Conservation (phyloP, 2,797 vertebrate species). For the Microchirus variegatus region DNA sequence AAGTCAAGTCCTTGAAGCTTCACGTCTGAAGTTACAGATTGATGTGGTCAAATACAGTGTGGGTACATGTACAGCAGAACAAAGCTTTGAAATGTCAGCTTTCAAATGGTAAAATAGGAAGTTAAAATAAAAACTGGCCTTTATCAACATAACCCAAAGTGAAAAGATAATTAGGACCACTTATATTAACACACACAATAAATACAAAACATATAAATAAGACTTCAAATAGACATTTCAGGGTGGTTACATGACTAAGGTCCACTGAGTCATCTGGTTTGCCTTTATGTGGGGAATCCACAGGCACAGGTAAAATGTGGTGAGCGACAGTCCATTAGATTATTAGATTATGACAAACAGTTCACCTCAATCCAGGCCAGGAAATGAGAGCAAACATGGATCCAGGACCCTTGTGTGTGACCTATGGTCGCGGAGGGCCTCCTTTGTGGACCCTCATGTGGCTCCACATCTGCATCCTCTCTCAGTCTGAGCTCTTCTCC, state of each 20-base stretch:
- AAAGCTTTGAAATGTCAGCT: slow-evolving; percentile 49
- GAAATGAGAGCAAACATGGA: slow-evolving; percentile 31
- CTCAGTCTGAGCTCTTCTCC: not conserved
- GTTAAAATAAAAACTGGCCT: slow-evolving; percentile 35
- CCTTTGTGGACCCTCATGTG: slow-evolving; percentile 70
- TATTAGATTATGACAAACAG: slow-evolving; percentile 24
- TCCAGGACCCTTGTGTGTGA: slow-evolving; percentile 53
- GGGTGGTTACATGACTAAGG: slow-evolving; percentile 66
- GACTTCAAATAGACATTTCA: slow-evolving; percentile 68
- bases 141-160: slow-evolving; percentile 19
- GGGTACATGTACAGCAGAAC: slow-evolving; percentile 54
- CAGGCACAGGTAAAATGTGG: slow-evolving; percentile 55
- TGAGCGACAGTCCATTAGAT: slow-evolving; percentile 59
- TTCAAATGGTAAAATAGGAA: too few species aligned
- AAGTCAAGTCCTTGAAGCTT: slow-evolving; percentile 23
- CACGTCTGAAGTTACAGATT: slow-evolving; percentile 25
- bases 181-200: slow-evolving; percentile 61
- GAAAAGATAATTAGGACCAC: slow-evolving; percentile 11
- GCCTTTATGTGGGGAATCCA: slow-evolving; percentile 62
- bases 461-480: slow-evolving; percentile 68
- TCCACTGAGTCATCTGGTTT: slow-evolving; percentile 61
- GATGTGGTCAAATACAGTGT: slow-evolving; percentile 67
- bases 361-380: slow-evolving; percentile 50
- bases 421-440: slow-evolving; percentile 64
- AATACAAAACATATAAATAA: slow-evolving; percentile 78